These are phyloP conservation scores for Poeciliopsis turrubarensis DNA, from an alignment of 2,113 vertebrate genomes.

Conservation along the genomic window DNA sequence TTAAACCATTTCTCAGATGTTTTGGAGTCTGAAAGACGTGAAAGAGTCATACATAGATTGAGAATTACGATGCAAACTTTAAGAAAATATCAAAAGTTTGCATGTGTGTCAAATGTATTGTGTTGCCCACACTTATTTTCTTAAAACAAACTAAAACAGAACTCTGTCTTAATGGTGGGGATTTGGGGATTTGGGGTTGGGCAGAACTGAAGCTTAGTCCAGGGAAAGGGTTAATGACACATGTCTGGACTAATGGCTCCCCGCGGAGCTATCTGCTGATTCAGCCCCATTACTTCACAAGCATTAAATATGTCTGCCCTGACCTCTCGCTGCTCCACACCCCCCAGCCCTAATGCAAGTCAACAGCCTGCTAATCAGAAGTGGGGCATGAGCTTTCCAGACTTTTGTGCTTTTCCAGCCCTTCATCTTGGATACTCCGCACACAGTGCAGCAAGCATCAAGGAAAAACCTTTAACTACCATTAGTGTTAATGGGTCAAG, in stretches of 20 bases:
- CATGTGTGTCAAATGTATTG: constrained; percentile 22
- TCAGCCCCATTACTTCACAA: constrained; percentile 88
- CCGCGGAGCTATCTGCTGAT: constrained; percentile 86
- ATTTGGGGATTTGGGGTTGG: constrained; percentile 20
- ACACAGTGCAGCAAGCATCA: constrained; percentile 37
- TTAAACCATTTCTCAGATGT: neutral
- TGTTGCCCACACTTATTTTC: constrained; percentile 3
- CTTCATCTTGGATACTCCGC: constrained; percentile 35
- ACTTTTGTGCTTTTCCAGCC: constrained; percentile 31
- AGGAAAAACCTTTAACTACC: constrained; percentile 30
- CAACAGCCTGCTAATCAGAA: constrained; percentile 81
- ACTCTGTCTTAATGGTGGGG: constrained; percentile 22
- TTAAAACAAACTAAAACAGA: constrained; percentile 44
- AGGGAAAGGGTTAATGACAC: constrained; percentile 86
- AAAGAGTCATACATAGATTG: neutral
- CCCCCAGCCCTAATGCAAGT: constrained; percentile 80
- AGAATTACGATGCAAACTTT: neutral
- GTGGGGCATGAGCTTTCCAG: constrained; percentile 67
- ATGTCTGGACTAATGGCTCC: constrained; percentile 85
- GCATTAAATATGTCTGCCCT: constrained; percentile 86
- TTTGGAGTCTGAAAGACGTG: constrained; percentile 4
- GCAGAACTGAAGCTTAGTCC: constrained; percentile 55
- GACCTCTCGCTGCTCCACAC: constrained; percentile 72
- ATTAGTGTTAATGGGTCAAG: constrained; percentile 48
- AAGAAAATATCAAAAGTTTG: constrained; percentile 13